A percentile compares a stretch with the other conserved stretches of the same genome.
Evolutionary conservation across 2,888 invertebrate genomes (phyloP).

Genomic region (Lasioglossum lativentre): DNA sequence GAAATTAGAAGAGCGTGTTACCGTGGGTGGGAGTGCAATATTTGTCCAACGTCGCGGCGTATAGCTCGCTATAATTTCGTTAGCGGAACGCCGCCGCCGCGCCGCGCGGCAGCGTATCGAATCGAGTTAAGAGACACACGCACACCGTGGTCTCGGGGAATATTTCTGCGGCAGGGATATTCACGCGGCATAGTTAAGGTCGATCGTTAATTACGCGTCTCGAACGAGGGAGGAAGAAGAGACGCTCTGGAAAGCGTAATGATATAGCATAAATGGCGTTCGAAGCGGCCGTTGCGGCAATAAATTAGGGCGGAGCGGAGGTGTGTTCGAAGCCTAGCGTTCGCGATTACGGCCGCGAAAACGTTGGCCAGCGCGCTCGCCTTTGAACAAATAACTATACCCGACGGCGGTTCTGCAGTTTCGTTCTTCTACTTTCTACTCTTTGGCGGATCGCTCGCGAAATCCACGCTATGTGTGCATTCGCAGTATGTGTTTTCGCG

Average conservation of each 20-base stretch:
- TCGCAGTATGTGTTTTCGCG: conserved; percentile 23
- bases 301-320: conserved; percentile 60
- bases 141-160: neutral
- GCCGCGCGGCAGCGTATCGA: neutral
- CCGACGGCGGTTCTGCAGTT: conserved; percentile 39
- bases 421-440: conserved; percentile 47
- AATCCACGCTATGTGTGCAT: neutral
- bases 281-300: conserved; percentile 51
- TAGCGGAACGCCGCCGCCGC: neutral
- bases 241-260: conserved; percentile 50
- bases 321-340: conserved; percentile 29
- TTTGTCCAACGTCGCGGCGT: conserved; percentile 5
- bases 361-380: conserved; percentile 40
- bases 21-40: neutral
- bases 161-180: neutral
- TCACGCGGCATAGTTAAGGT: conserved; percentile 36
- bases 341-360: conserved; percentile 47
- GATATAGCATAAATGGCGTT: conserved; percentile 59
- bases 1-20: conserved; percentile 1
- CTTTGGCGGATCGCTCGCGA: conserved; percentile 34
- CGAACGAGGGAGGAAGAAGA: conserved; percentile 37
- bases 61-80: neutral
- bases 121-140: conserved; percentile 17
- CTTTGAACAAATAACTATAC: conserved; percentile 59
- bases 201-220: conserved; percentile 52